These are phyloP conservation scores for Oreochromis aureus DNA, from an alignment of 2,113 vertebrate genomes.

Conservation along the genomic window DNA sequence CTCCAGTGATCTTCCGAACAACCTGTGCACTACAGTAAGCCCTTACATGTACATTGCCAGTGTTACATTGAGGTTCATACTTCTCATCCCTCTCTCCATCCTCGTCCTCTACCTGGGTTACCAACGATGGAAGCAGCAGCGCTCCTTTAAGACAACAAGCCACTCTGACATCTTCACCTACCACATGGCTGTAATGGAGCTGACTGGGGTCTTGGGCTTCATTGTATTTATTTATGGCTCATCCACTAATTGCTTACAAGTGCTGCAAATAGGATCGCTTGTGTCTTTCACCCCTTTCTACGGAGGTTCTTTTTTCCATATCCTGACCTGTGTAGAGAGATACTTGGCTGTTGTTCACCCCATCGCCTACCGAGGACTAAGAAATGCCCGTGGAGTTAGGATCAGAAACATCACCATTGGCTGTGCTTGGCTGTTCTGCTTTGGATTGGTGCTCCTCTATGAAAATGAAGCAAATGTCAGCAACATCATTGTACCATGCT, in stretches of 20 bases:
- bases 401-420: neutral
- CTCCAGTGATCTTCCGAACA: neutral
- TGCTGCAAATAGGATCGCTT: too few species aligned
- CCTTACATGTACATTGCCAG: rapidly evolving
- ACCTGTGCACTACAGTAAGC: neutral
- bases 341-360: neutral
- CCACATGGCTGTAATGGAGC: too few species aligned
- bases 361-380: neutral
- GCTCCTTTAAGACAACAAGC: too few species aligned
- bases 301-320: neutral
- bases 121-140: neutral
- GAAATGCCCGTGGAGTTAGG: neutral
- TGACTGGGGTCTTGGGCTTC: too few species aligned
- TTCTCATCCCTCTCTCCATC: neutral
- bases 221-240: too few species aligned
- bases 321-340: neutral
- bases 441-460: neutral
- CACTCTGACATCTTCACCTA: too few species aligned
- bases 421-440: neutral
- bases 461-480: neutral
- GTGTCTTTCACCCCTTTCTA: too few species aligned
- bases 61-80: rapidly evolving
- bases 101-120: neutral
- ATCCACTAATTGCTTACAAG: too few species aligned
- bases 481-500: rapidly evolving